phyloP scores from a whole-genome alignment of 92 coral and sea anemone species.

The Epizoanthus scotinus region DNA sequence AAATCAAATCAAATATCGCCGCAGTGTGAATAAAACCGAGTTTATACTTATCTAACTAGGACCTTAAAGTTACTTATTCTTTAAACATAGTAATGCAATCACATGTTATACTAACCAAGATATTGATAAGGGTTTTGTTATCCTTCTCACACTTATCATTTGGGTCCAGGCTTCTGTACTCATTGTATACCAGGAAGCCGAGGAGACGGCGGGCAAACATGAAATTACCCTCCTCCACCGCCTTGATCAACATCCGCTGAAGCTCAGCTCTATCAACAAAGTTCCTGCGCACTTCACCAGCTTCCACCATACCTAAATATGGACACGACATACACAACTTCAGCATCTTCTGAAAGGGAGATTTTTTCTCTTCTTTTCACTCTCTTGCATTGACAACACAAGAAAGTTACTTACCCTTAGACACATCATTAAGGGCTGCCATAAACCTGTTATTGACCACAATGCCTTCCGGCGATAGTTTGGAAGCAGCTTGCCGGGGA shows the following conservation, averaged over 20 bases:
- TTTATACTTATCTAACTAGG: too few species aligned
- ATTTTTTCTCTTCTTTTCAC: background rate
- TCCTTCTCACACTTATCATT: slow-evolving; percentile 7
- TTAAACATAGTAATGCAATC: background rate
- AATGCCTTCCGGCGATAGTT: slow-evolving; percentile 13
- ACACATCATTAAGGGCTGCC: slow-evolving; percentile 22
- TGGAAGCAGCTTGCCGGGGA: slow-evolving; percentile 21
- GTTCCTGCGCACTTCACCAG: slow-evolving; percentile 13
- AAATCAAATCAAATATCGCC: too few species aligned
- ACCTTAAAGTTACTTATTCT: too few species aligned
- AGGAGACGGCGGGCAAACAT: slow-evolving; percentile 28
- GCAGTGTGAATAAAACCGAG: too few species aligned
- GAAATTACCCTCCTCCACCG: slow-evolving; percentile 5
- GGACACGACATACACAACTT: background rate
- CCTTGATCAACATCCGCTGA: background rate
- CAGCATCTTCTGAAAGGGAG: too few species aligned
- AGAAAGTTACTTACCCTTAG: slow-evolving; percentile 8
- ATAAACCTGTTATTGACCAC: slow-evolving; percentile 20
- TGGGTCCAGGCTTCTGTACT: background rate
- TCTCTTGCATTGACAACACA: background rate
- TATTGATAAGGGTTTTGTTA: background rate
- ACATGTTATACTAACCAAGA: background rate
- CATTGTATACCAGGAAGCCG: slow-evolving; percentile 22
- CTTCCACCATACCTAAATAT: slow-evolving; percentile 7
- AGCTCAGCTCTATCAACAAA: slow-evolving; percentile 1